phyloP scores from a whole-genome alignment of 2,888 invertebrate genomes.

The Cacoxenus indagator region DNA sequence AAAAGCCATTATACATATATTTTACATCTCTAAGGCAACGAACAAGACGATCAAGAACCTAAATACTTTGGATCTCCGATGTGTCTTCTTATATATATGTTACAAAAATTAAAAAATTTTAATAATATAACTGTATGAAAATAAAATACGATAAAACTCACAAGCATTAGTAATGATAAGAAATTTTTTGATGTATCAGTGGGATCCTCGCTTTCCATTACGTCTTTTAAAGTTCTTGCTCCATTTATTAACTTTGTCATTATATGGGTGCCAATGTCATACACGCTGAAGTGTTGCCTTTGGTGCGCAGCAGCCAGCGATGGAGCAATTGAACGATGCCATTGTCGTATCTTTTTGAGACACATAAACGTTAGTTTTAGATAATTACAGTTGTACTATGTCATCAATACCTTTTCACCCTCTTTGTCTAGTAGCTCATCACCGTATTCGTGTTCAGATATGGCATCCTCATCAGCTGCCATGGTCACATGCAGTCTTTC shows the following conservation, averaged over 20 bases:
- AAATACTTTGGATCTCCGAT: too few species aligned
- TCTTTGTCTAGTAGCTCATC: background rate
- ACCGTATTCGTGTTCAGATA: background rate
- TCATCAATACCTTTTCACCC: background rate
- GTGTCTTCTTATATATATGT: too few species aligned
- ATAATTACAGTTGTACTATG: too few species aligned
- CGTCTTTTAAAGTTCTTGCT: conserved; percentile 48
- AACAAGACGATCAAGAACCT: too few species aligned
- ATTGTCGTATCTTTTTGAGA: conserved; percentile 63
- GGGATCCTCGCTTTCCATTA: conserved; percentile 59
- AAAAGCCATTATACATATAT: too few species aligned
- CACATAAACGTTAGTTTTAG: background rate
- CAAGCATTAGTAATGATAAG: conserved; percentile 63
- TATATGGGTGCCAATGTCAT: conserved; percentile 63
- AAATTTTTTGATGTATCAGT: conserved; percentile 59
- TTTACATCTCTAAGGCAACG: too few species aligned
- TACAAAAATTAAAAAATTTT: too few species aligned
- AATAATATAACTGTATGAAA: too few species aligned
- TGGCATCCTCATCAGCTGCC: too few species aligned
- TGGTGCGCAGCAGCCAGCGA: conserved; percentile 61
- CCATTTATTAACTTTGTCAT: conserved; percentile 49
- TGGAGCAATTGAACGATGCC: conserved; percentile 66
- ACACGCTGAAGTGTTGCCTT: conserved; percentile 67
- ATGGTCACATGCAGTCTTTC: too few species aligned
- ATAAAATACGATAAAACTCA: conserved; percentile 32